Evolutionary conservation across 2,113 vertebrate species (phyloP), one percentile per base, ranked within the genome.

Genomic region (Pelecanus crispus): DNA sequence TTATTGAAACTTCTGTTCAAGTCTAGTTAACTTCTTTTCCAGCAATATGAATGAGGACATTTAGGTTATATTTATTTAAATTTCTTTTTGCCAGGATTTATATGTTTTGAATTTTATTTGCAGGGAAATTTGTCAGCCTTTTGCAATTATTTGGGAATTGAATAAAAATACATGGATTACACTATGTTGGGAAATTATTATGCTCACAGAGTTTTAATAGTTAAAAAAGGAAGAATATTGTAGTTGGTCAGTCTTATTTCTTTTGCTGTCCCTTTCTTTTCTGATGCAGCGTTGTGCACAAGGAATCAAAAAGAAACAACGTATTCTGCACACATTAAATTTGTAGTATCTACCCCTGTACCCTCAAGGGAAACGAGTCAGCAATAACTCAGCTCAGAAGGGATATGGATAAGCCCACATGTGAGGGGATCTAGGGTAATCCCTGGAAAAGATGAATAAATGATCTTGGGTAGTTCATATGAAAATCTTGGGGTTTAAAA

Each of bases 391-490:
- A 79, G 7, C n/a, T 90, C 18, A 49, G 32, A 77, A 72, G 7
- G 22, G 24, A 36, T 77, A 65, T 36, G 28, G 7, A 50, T 55
- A 71, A 81, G 36, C 17, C 67, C 29, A 50, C 1, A 5, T 25
- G 2, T 42, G 10, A 77, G 21, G 6, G 7, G 16, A 68, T 25
- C 10, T 53, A 66, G 84, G 7, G 17, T 55, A 81, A 31, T 84
- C 77, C 38, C 55, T 67, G 38, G 47, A 53, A 86, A 29, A 1
- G 8, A 47, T 58, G 18, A 89, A 66, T 74, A 83, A 86, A 71
- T 71, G 0, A 44, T 61, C 13, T 62, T 0, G 0, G 13, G 11
- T 65, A 55, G 19, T 47, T 83, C 20, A n/a, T 74, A 61, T 38
- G 49, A 63, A 81, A 78, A 78, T 50, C 63, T 84, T 16, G 7